Base-by-base conservation (phyloP, 2,888 invertebrate genomes). In the Drosophila neotestacea region DNA sequence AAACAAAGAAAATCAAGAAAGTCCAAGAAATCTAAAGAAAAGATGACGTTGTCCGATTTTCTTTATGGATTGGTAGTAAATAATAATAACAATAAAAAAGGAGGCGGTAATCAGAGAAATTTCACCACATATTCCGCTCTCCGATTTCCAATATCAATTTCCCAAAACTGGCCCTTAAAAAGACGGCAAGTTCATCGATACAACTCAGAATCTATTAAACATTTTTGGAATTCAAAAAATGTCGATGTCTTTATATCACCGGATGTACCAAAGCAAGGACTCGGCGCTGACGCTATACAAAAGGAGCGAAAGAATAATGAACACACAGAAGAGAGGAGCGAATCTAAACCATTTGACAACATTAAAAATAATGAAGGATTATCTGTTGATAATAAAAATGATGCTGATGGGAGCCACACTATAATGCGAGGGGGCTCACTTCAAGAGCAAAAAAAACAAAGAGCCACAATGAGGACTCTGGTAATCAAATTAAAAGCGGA, bases 401-500 rank as follows among this genome's bases (percentile, higher is more conserved):
- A 7, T 9, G 7, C 0, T 5, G 9, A 38, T 6, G 32, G 39
- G 10, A 52, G 63, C 16, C 11, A 32, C 50, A 22, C 36, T 7
- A 32, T 54, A 10, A 73, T 80, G 4, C 13, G 36, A 0, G 63
- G 58, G n/a, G 68, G 64, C 1, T 42, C 61, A n/a, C 16, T 27
- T 1, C 4, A 7, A 7, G 27, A 27, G 6, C 39, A 46, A 0
- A 46, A 39, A 36, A 47, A 6, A 11, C 60, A 0, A 46, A n/a
- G 10, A 27, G 47, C 1, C 47, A 58, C 11, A 1, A 16, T 6
- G 7, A 73, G 1, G 6, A 34, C 0, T 7, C 6, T 7, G 9
- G 56, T 0, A 63, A 77, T 4, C 16, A 58, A 30, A 77, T 79
- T 9, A 13, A 54, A 7, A 79, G 75, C 4, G 79, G 82, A 9